These are phyloP conservation scores for Myotis pilosus DNA, from an alignment of 2,797 vertebrate species.

Conservation along the genomic window DNA sequence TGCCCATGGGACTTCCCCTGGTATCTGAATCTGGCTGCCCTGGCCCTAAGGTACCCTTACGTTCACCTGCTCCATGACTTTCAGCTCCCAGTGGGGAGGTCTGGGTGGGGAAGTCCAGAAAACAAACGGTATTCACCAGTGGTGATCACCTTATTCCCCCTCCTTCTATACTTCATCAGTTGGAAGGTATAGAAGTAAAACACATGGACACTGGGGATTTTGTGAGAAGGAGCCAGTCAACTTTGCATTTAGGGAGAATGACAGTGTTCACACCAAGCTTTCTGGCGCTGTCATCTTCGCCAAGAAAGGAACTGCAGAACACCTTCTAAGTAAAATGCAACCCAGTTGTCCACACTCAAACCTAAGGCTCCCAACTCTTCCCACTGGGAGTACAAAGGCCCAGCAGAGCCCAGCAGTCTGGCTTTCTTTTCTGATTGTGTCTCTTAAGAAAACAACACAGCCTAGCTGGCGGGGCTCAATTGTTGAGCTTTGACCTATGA, in stretches of 20 bases:
- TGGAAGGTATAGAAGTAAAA: not conserved
- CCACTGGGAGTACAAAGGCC: not conserved
- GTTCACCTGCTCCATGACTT: not conserved
- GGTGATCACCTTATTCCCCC: not conserved
- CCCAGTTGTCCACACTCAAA: not conserved
- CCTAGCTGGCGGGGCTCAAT: no score
- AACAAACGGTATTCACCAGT: not conserved
- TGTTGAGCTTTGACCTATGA: no score
- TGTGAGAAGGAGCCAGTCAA: not conserved
- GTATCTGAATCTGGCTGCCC: not conserved
- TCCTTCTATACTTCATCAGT: not conserved
- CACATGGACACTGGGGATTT: not conserved
- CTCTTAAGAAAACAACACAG: conserved; percentile 35
- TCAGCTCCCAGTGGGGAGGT: not conserved
- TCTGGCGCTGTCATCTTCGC: not conserved
- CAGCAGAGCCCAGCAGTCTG: not conserved
- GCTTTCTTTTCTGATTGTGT: not conserved
- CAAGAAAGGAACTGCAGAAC: not conserved
- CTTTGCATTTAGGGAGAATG: not conserved
- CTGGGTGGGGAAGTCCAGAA: not conserved
- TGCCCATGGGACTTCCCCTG: not conserved
- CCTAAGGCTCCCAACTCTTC: not conserved
- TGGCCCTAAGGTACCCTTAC: not conserved
- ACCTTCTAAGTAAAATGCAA: not conserved
- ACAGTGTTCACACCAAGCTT: not conserved